Conservation (phyloP, 2,113 vertebrate genomes). For the Petaurus breviceps region DNA sequence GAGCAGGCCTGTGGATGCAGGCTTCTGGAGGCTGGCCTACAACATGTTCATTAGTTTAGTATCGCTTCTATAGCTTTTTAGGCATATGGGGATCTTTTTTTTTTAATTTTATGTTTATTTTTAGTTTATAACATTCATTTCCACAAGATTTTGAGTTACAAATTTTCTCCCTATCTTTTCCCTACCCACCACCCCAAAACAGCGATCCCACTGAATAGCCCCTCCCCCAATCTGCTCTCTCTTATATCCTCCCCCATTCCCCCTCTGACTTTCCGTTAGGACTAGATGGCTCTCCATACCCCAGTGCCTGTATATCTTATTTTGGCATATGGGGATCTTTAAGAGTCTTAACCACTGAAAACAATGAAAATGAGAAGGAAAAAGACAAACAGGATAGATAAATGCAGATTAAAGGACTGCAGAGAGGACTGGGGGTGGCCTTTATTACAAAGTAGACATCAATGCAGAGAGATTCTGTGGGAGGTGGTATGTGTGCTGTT, state of each 20-base stretch:
- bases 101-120: too few species aligned
- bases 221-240: too few species aligned
- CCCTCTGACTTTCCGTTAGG: too few species aligned
- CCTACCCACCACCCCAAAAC: too few species aligned
- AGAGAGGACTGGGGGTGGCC: neutral
- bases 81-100: neutral
- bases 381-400: neutral
- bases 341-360: neutral
- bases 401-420: neutral
- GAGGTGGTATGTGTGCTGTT: too few species aligned
- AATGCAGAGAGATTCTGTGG: neutral
- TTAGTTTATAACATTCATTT: too few species aligned
- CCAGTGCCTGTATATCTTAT: too few species aligned
- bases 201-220: too few species aligned
- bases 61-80: neutral
- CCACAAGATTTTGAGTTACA: too few species aligned
- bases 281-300: too few species aligned
- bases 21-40: neutral
- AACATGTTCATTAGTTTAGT: neutral
- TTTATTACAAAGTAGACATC: neutral
- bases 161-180: too few species aligned
- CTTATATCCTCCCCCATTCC: too few species aligned
- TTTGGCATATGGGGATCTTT: neutral
- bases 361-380: neutral
- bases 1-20: neutral